A percentile compares a stretch with the other conserved stretches of the same genome.
Evolutionary conservation across 2,113 vertebrate genomes (phyloP).

Genomic region (Penelope pileata): DNA sequence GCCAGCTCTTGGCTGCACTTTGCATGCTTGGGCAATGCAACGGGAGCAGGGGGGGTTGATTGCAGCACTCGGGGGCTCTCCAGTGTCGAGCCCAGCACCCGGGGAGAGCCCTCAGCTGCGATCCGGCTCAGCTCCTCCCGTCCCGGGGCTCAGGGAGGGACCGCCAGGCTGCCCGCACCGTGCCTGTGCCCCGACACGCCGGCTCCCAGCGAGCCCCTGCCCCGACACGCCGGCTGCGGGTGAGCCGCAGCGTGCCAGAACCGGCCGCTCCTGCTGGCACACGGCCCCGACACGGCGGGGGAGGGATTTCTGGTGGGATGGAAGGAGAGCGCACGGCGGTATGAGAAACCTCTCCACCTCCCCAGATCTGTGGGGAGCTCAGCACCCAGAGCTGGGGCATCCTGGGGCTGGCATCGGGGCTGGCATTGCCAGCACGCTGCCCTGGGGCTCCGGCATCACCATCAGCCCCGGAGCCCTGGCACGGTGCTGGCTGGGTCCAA

Average conservation of each 20-base stretch:
- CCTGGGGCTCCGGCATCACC: not conserved
- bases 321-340: not conserved
- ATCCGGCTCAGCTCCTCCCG: not conserved
- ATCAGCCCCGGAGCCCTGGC: not conserved
- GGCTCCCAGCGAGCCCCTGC: not conserved
- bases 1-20: not conserved
- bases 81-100: accelerated
- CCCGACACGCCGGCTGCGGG: conserved; percentile 21
- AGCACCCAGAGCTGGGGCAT: not conserved
- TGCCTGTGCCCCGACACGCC: not conserved
- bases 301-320: conserved; percentile 28
- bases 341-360: not conserved
- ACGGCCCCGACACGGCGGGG: conserved; percentile 46
- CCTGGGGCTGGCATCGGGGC: not conserved
- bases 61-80: accelerated
- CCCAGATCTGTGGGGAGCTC: not conserved
- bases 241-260: conserved; percentile 44
- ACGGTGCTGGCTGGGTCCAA: not conserved
- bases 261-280: conserved; percentile 24
- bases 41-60: not conserved
- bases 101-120: not conserved
- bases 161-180: not conserved
- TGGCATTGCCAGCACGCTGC: not conserved
- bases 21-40: not conserved
- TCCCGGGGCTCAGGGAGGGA: too few species aligned